These are phyloP conservation scores for Strix occidentalis DNA, from an alignment of 2,797 vertebrate genomes.

Conservation along the genomic window DNA sequence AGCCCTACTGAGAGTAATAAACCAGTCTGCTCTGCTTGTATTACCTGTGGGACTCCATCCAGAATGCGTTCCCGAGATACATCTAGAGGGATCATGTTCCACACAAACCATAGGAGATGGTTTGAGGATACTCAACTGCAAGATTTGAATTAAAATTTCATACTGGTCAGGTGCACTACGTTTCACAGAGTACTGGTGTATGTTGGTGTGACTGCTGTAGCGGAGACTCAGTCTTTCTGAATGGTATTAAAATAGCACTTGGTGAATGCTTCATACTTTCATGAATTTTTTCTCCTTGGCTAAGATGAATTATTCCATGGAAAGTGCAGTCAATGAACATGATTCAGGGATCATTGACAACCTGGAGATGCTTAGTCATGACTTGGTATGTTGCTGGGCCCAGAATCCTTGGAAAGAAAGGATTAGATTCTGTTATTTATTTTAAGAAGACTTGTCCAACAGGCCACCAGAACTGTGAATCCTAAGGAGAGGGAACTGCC, in stretches of 20 bases:
- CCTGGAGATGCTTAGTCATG: slow-evolving; percentile 56
- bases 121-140: background rate
- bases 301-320: background rate
- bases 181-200: background rate
- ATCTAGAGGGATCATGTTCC: background rate
- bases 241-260: background rate
- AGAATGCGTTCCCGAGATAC: fast-evolving
- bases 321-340: background rate
- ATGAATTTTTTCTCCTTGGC: background rate
- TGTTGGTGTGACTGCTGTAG: background rate
- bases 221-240: background rate
- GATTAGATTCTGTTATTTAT: background rate
- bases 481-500: background rate
- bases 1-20: background rate
- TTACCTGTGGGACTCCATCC: background rate
- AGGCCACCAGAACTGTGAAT: background rate
- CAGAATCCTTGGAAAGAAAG: background rate
- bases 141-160: background rate
- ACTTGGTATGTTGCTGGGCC: background rate
- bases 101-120: background rate
- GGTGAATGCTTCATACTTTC: background rate
- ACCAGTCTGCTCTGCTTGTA: background rate
- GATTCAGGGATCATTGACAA: slow-evolving; percentile 24
- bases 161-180: background rate
- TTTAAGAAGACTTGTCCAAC: background rate